Conservation (phyloP, 2,113 vertebrate genomes). For the Pitta sordida region DNA sequence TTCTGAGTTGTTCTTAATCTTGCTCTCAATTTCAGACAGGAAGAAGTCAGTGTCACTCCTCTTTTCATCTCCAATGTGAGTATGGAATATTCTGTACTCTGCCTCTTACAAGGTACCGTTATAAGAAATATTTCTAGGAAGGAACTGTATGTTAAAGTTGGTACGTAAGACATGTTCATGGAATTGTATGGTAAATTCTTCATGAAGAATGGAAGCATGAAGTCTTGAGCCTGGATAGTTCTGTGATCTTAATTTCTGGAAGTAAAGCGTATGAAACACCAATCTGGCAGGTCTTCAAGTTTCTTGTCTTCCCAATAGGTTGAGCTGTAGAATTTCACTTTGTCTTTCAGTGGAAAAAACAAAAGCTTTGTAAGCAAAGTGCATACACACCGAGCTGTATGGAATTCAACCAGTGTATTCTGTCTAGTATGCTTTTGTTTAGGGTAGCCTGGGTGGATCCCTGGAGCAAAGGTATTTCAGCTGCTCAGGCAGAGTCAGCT, state of each 20-base stretch:
- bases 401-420: neutral
- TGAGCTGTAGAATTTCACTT: neutral
- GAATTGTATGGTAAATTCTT: neutral
- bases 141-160: neutral
- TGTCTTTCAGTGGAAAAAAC: neutral
- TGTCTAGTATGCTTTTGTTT: neutral
- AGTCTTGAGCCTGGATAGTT: neutral
- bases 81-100: neutral
- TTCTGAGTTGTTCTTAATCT: neutral
- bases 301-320: neutral
- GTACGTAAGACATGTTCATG: neutral
- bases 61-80: neutral
- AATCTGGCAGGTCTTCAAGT: neutral
- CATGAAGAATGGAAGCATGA: neutral
- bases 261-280: neutral
- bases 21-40: neutral
- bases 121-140: neutral
- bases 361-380: neutral
- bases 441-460: neutral
- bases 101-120: neutral
- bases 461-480: neutral
- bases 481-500: neutral
- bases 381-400: too few species aligned
- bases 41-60: neutral
- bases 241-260: neutral